Base-by-base conservation (phyloP, 1,140 invertebrate species). In the Trichonephila clavata region DNA sequence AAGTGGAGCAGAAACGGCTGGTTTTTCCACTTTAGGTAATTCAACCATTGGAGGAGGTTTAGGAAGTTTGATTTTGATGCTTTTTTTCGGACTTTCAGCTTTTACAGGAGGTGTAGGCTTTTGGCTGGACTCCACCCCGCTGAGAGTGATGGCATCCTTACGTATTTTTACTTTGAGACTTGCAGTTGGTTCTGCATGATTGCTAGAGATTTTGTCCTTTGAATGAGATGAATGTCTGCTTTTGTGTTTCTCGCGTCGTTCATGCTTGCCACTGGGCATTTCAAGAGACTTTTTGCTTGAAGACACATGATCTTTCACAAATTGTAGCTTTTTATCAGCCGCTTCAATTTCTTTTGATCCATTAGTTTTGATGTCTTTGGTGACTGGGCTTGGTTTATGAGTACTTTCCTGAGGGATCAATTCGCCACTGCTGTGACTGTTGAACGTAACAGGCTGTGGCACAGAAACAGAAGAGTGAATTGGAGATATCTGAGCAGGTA, bases 81-180 rank as follows among this genome's bases (percentile, higher is more conserved):
- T 95, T 95, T 94, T 93, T 95, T 93, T 94, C 90, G 86, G 89
- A 91, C 92, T 94, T 59, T 94, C 93, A 59, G 91, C 93, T 93
- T 21, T 91, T 18, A 18, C 7, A 68, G 61, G 39, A 7, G 63
- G 39, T 18, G 32, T 18, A 50, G 10, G 43, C 94, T 81, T 43
- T 95, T 95, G 84, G 96, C 95, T 68, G 95, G 96, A 94, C 96
- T 96, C 27, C 3, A 91, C 60, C 60, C 77, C 77, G 50, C 77
- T 92, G 2, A 94, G 81, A 20, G 21, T 32, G 65, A 94, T 80
- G 16, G 57, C 87, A 92, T 97, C 97, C 94, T 97, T 97, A 0
- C 97, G 96, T 63, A 97, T 97, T 95, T 97, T 97, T 27, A 97
- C 96, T 95, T 97, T 97, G 18, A 97, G 95, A 10, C 96, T 95